Evolutionary conservation across 2,113 vertebrate species (phyloP), one percentile per base, ranked within the genome.

Genomic region (Eubucco bourcierii): DNA sequence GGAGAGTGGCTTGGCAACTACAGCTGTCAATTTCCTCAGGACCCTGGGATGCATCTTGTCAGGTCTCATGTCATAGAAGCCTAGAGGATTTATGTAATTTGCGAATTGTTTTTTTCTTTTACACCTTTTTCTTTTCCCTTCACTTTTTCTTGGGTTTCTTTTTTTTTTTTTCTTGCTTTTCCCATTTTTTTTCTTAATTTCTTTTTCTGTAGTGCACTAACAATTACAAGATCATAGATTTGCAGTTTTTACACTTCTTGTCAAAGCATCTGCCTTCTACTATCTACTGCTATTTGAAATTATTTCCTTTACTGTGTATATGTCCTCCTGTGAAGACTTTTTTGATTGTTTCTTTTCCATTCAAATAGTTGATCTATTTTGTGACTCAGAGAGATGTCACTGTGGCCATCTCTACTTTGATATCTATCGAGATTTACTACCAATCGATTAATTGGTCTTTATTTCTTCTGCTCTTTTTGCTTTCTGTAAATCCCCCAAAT

Each of bases 101-200:
- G 2, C 1, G 5, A 20, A 46, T 46, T 46, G 12, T 82, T 66
- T 56, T 21, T 20, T 29, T 68, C 5, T 50, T 31, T 2, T 7
- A 9, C 16, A 12, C 18, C 28, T 18, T 11, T 27, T 15, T 16
- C 19, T 11, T 37, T 37, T 37, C 37, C 0, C 9, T 18, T 50
- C 29, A 4, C n/a, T 29, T 23, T 28, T 15, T 6, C 4, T 47
- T 47, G 46, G 18, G 17, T 47, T 47, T 47, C 17, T 47, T 47
- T 47, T 19, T 47, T 46, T 14, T 3, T 6, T 14, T 37, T 37
- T 1, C 0, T 12, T 8, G 9, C 3, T 55, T 15, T 0, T 1
- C 23, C 10, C 2, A 41, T 8, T 0, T 1, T 11, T 7, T 6
- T 16, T 3, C 4, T 16, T 6, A 5, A 50, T 29, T 25, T 50